phyloP scores from a whole-genome alignment of 2,888 invertebrate species.

The Amiota minor region DNA sequence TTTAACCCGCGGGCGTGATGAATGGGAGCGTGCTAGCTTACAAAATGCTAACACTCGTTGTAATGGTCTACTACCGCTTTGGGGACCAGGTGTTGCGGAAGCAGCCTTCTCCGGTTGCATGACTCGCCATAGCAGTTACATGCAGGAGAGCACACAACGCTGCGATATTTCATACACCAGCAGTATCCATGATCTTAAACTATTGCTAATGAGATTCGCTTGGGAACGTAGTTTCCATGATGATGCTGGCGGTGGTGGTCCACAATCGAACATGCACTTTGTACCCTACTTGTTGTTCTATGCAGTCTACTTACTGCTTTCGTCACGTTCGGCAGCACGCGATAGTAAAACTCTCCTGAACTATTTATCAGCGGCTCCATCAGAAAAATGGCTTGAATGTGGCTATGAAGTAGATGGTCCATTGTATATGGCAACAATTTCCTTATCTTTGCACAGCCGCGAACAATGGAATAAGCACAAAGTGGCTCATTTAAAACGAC shows the following conservation, averaged over 20 bases:
- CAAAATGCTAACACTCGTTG: constrained; percentile 99
- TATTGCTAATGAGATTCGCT: constrained; percentile 90
- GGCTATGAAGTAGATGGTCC: constrained; percentile 94
- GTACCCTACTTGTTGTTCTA: constrained; percentile 95
- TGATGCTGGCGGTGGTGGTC: constrained; percentile 97
- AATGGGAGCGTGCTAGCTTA: constrained; percentile 98
- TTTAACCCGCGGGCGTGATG: constrained; percentile 84
- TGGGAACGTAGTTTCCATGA: constrained; percentile 97
- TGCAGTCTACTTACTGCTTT: constrained; percentile 94
- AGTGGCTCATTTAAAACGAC: constrained; percentile 82
- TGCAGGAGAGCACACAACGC: constrained; percentile 76
- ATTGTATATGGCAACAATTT: constrained; percentile 88
- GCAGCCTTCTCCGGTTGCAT: constrained; percentile 94
- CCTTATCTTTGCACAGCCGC: constrained; percentile 85
- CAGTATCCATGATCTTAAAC: constrained; percentile 92
- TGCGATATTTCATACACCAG: constrained; percentile 73
- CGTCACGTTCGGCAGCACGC: constrained; percentile 83
- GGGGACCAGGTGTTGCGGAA: constrained; percentile 96
- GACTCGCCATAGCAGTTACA: constrained; percentile 91
- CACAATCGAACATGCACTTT: constrained; percentile 97
- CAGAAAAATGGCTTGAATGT: constrained; percentile 83
- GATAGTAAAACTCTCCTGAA: constrained; percentile 85
- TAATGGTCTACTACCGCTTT: constrained; percentile 95
- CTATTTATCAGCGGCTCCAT: constrained; percentile 79
- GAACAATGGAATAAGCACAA: constrained; percentile 84